These are phyloP conservation scores for Mastomys coucha DNA, from an alignment of 2,113 vertebrate species.

Conservation along the genomic window DNA sequence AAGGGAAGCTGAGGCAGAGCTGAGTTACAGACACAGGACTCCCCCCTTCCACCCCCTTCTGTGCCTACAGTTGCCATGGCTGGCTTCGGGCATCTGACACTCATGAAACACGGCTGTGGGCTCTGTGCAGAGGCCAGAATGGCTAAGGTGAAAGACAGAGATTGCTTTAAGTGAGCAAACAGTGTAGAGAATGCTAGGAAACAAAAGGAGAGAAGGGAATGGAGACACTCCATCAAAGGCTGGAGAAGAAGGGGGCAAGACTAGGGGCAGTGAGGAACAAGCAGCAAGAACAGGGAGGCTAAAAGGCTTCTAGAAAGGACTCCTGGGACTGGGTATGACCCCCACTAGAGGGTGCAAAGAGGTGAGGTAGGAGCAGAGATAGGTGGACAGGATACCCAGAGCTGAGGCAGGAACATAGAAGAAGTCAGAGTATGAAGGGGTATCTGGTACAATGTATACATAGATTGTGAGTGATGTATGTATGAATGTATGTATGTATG, in stretches of 20 bases:
- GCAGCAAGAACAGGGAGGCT: neutral
- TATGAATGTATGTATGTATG: too few relatives aligned
- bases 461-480: too few relatives aligned
- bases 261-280: accelerated
- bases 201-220: neutral
- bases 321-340: neutral
- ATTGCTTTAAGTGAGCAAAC: constrained; percentile 35
- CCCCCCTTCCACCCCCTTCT: neutral
- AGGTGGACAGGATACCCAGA: neutral
- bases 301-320: accelerated
- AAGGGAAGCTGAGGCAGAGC: neutral
- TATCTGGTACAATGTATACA: too few relatives aligned
- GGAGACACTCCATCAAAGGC: neutral
- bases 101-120: neutral
- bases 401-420: neutral
- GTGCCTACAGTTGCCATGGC: constrained; percentile 71
- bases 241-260: neutral
- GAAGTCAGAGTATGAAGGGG: neutral
- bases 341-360: neutral
- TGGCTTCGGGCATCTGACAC: constrained; percentile 51
- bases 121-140: neutral
- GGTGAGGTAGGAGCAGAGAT: neutral
- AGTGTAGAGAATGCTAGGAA: neutral
- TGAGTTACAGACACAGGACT: neutral
- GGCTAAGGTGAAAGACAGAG: neutral